Evolutionary conservation across 2,888 invertebrate genomes (phyloP), one percentile per base, ranked within the genome.

Genomic region (Pelosia muscerda): DNA sequence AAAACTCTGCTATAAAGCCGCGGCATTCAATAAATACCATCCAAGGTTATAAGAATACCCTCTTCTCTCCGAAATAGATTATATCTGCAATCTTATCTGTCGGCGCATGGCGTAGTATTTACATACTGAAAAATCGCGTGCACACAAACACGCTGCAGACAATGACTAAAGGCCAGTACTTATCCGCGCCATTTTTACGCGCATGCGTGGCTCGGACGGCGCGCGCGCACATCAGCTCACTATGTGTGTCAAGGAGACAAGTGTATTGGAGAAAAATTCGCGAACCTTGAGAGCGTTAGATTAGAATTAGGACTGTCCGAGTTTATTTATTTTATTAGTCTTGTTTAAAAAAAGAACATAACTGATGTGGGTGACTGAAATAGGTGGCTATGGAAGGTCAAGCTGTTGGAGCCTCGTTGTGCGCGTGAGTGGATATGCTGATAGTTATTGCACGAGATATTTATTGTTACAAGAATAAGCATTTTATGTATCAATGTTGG

Each of bases 271-370:
- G 91, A 93, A 93, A 93, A 93, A 93, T 90, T 92, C 79, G 92
- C 92, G 78, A 81, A 91, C 93, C 93, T 93, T 92, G 92, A 75
- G 86, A 84, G 81, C 71, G 81, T 84, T 84, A 89, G 89, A 90
- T 92, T 89, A 91, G 90, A 92, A 89, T 88, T 92, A 92, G 92
- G 90, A 89, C 88, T 88, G 90, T 85, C 89, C 86, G 90, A 86
- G 70, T 87, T 84, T 90, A 88, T 90, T 91, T 89, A 88, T 88
- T 84, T 83, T 85, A 83, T 85, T 84, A 75, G 78, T 65, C 54
- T 74, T 68, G 73, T 75, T 76, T 75, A 73, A 75, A 55, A 82
- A 82, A 81, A 85, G 78, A 82, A 79, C 76, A 74, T 56, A 59
- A 66, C 22, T 62, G 42, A 59, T 65, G 71, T 72, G 66, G 72